These are phyloP conservation scores for Sinohyriopsis cumingii DNA, from an alignment of 2,888 invertebrate genomes.

Conservation along the genomic window DNA sequence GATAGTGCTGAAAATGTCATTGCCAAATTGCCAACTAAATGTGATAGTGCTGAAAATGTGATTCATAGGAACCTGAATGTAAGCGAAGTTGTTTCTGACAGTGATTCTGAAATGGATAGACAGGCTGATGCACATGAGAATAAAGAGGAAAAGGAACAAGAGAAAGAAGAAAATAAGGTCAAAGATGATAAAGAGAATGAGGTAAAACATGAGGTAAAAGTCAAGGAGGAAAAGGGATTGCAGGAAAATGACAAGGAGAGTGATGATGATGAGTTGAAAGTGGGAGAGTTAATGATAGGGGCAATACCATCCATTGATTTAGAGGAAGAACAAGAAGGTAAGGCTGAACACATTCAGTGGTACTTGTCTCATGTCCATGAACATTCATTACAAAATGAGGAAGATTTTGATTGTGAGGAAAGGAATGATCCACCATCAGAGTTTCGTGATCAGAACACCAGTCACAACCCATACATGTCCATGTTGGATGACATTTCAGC, in stretches of 20 bases:
- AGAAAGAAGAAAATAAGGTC: neutral
- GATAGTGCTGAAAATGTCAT: no score
- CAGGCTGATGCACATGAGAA: no score
- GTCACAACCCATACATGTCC: constrained; percentile 11
- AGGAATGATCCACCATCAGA: constrained; percentile 12
- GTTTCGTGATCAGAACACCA: neutral
- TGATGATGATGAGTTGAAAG: constrained; percentile 17
- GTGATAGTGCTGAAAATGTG: no score
- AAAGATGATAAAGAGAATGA: neutral
- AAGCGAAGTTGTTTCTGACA: constrained; percentile 2
- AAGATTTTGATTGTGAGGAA: constrained; percentile 18
- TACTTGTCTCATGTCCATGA: constrained; percentile 62
- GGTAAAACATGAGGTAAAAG: constrained; percentile 1
- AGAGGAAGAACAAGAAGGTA: constrained; percentile 56
- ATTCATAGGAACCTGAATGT: no score
- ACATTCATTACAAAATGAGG: constrained; percentile 36
- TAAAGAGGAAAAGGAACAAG: neutral
- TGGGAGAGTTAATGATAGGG: neutral
- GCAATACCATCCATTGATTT: constrained; percentile 2
- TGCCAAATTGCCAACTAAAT: no score
- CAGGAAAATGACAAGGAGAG: constrained; percentile 2
- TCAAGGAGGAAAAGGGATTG: no score
- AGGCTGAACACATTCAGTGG: constrained; percentile 65
- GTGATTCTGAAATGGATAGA: neutral
- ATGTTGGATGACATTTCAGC: constrained; percentile 27